A percentile compares a stretch with the other conserved stretches of the same genome.
These are phyloP conservation scores for Pinna nobilis DNA, from an alignment of 1,140 invertebrate genomes.

Conservation along the genomic window DNA sequence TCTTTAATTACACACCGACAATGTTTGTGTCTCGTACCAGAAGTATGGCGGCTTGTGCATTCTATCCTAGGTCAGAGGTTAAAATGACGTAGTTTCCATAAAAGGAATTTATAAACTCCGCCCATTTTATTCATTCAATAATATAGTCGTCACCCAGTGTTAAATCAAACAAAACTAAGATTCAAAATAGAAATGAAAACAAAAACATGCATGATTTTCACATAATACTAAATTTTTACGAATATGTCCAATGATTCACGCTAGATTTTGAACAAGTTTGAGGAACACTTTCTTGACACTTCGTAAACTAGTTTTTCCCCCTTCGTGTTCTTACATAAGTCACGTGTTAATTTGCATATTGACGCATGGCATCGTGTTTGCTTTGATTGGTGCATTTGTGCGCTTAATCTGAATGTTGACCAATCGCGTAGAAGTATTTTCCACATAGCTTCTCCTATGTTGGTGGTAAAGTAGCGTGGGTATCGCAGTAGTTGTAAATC, in stretches of 20 bases:
- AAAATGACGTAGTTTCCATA: conserved; percentile 13
- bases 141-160: too few relatives aligned
- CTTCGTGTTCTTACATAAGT: conserved; percentile 7
- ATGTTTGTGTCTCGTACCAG: neutral
- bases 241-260: too few relatives aligned
- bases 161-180: too few relatives aligned
- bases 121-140: too few relatives aligned
- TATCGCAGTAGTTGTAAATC: conserved; percentile 10
- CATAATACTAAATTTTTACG: too few relatives aligned
- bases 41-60: conserved; percentile 15
- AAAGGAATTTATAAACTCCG: too few relatives aligned
- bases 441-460: conserved; percentile 34
- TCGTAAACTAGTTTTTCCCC: too few relatives aligned
- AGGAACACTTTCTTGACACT: too few relatives aligned
- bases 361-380: too few relatives aligned
- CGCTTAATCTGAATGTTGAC: conserved; percentile 47
- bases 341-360: neutral
- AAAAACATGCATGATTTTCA: neutral
- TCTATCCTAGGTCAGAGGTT: neutral
- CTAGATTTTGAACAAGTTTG: too few relatives aligned
- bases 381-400: conserved; percentile 56
- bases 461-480: conserved; percentile 58
- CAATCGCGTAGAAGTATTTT: conserved; percentile 51
- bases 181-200: too few relatives aligned
- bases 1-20: too few relatives aligned